Evolutionary conservation across 2,797 vertebrate species (phyloP).

Genomic region (Pseudochirops corinnae): DNA sequence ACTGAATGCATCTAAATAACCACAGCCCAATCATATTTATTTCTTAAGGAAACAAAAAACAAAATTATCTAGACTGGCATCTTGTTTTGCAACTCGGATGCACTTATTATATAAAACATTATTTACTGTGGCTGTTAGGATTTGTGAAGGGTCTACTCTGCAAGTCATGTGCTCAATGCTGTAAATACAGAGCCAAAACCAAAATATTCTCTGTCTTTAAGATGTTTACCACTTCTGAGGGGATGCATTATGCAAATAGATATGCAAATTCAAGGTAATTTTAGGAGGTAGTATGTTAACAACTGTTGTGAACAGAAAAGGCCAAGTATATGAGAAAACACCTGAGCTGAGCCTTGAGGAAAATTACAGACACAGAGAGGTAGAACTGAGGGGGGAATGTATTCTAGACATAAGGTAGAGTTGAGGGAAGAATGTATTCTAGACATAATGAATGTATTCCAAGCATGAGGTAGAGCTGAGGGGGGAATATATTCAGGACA

Average conservation of each 20-base stretch:
- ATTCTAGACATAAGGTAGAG: no score
- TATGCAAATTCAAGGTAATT: background rate
- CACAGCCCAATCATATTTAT: background rate
- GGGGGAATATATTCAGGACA: background rate
- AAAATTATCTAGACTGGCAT: background rate
- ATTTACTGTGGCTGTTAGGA: background rate
- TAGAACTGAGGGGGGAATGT: no score
- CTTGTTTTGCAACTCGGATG: background rate
- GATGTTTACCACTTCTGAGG: background rate
- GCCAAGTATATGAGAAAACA: background rate
- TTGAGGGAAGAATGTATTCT: no score
- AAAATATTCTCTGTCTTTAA: background rate
- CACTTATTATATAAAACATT: background rate
- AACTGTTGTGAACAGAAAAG: background rate
- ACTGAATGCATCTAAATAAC: background rate
- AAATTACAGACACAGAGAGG: background rate
- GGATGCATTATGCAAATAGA: background rate
- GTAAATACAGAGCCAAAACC: background rate
- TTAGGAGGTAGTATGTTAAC: background rate
- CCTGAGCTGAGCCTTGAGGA: background rate
- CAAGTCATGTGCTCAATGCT: background rate
- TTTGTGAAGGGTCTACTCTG: background rate
- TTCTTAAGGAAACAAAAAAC: background rate
- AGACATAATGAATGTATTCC: no score
- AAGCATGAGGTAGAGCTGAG: background rate